Evolutionary conservation across 2,113 vertebrate genomes (phyloP).

Genomic region (Myocastor coypus): DNA sequence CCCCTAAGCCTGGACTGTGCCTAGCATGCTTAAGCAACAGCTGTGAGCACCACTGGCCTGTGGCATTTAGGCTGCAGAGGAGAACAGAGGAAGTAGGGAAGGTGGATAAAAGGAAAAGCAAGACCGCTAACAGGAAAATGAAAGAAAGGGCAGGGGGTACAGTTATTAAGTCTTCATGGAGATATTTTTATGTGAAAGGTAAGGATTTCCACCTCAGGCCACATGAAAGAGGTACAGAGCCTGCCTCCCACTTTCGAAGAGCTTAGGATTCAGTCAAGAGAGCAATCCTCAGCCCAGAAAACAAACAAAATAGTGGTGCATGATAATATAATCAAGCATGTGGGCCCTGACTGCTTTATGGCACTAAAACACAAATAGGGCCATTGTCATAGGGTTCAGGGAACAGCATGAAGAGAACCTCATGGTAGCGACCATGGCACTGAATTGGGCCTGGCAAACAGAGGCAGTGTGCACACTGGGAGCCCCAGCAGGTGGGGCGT

Average conservation of each 20-base stretch:
- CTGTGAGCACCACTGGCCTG: background rate
- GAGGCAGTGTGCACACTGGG: background rate
- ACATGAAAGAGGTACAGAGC: background rate
- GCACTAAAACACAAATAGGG: background rate
- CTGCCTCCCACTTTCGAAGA: background rate
- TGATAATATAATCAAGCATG: background rate
- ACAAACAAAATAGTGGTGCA: background rate
- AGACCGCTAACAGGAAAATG: background rate
- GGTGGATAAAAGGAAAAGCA: background rate
- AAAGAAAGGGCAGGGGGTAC: background rate
- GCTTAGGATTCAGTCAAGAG: background rate
- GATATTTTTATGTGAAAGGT: background rate
- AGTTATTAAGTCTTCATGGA: background rate
- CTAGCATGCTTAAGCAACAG: background rate
- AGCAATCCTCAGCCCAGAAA: background rate
- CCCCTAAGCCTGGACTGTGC: background rate
- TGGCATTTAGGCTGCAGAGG: background rate
- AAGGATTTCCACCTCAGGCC: background rate
- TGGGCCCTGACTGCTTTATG: fast-evolving
- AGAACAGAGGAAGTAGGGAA: background rate
- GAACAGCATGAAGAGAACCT: background rate
- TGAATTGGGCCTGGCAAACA: background rate
- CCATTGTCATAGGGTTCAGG: background rate
- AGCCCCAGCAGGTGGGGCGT: background rate
- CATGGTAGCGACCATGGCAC: fast-evolving